phyloP scores from a whole-genome alignment of 2,113 vertebrate genomes.

The Beaufortia kweichowensis region DNA sequence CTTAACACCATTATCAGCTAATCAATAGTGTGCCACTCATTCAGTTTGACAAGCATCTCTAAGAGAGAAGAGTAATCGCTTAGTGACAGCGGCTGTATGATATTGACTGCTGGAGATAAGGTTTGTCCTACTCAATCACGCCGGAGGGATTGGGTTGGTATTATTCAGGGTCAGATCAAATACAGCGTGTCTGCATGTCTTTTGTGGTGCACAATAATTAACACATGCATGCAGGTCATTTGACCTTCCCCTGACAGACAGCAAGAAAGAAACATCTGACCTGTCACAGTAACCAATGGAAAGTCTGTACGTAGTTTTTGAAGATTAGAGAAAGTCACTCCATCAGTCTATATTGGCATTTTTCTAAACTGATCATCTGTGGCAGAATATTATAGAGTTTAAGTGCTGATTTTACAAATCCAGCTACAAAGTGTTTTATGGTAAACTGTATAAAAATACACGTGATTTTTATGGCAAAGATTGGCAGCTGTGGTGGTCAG shows the following conservation, averaged over 20 bases:
- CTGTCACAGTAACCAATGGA: background rate
- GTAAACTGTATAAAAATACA: no score
- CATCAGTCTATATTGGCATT: no score
- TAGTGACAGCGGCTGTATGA: slow-evolving; percentile 72
- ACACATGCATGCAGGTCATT: slow-evolving; percentile 30
- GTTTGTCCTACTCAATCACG: slow-evolving; percentile 71
- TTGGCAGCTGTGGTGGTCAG: no score
- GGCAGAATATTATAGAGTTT: no score
- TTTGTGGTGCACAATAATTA: slow-evolving; percentile 64
- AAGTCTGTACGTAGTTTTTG: no score
- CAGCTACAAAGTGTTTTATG: no score
- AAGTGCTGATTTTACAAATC: no score
- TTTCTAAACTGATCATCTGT: no score
- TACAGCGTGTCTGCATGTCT: slow-evolving; percentile 57
- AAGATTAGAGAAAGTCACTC: no score
- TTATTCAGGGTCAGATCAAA: slow-evolving; percentile 64
- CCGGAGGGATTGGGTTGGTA: slow-evolving; percentile 64
- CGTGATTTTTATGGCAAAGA: no score
- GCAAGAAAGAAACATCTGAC: background rate
- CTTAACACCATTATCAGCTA: slow-evolving; percentile 73
- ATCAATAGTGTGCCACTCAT: slow-evolving; percentile 76
- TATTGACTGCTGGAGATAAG: slow-evolving; percentile 71
- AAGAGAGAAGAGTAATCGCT: slow-evolving; percentile 70
- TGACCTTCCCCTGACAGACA: background rate
- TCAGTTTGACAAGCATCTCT: slow-evolving; percentile 78